Evolutionary conservation across 1,140 invertebrate genomes (phyloP), one percentile per base, ranked within the genome.

Genomic region (Drosophila rhopaloa): DNA sequence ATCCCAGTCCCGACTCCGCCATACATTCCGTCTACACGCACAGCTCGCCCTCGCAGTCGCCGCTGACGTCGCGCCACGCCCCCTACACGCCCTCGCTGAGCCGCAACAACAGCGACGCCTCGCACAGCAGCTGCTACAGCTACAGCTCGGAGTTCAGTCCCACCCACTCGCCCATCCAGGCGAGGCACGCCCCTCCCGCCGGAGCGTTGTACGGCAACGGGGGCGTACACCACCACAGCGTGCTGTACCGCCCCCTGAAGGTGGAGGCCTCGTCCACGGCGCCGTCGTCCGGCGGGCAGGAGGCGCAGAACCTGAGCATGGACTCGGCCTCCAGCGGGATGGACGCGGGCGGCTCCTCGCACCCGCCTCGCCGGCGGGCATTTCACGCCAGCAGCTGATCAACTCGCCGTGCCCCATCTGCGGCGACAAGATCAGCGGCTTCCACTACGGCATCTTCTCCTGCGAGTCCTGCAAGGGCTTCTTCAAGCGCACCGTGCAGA

Each of bases 381-480:
- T 98, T 74, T 97, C 97, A 9, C 93, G 97, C 35, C 97, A 97
- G 83, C 97, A 97, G 88, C 93, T 97, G 6, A 94, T 94, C 57
- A 94, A 93, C 91, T 98, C 97, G 79, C 97, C 97, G 0, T 99
- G 98, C 93, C 97, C 97, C 8, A 98, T 99, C 58, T 99, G 98
- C 91, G 97, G 97, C 0, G 98, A 99, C 92, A 97, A 98, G 92
- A 98, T 98, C 78, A 98, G 97, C 73, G 98, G 98, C 10, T 98
- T 98, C 93, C 97, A 98, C 92, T 98, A 98, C 90, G 97, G 97
- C 10, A 99, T 99, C 79, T 99, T 98, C 93, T 98, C 97, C 10
- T 99, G 98, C 93, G 98, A 99, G 92, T 98, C 97, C 10, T 99
- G 96, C 92, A 99, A 99, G 94, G 98, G 98, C 4, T 99, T 99